These are phyloP conservation scores for Papilio elwesi DNA, from an alignment of 2,888 invertebrate genomes.

Conservation along the genomic window DNA sequence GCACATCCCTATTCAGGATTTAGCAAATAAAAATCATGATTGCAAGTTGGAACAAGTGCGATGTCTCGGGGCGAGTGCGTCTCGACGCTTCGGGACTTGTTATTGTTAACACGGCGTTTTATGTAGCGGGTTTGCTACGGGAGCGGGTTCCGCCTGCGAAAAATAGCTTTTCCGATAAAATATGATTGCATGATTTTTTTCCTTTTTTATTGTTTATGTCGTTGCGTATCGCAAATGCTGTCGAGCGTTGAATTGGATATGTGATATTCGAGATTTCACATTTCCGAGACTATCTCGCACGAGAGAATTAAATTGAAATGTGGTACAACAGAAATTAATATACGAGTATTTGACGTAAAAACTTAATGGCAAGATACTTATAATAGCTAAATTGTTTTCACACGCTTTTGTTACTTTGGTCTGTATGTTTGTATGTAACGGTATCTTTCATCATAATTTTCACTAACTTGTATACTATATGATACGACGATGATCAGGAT, in stretches of 20 bases:
- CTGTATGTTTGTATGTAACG: no score
- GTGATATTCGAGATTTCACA: conserved; percentile 16
- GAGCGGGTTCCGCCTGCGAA: conserved; percentile 58
- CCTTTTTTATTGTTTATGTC: conserved; percentile 66
- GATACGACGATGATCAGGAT: no score
- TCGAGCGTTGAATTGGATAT: conserved; percentile 13
- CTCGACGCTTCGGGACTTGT: conserved; percentile 47
- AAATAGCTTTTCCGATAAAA: conserved; percentile 75
- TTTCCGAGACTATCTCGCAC: not conserved
- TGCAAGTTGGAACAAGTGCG: conserved; percentile 37
- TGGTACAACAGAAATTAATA: not conserved
- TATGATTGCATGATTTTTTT: conserved; percentile 71
- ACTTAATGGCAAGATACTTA: not conserved
- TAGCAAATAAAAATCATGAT: conserved; percentile 40
- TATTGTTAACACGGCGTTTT: conserved; percentile 70
- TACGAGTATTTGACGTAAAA: not conserved
- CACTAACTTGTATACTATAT: no score
- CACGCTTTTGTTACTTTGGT: no score
- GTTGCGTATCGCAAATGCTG: conserved; percentile 34
- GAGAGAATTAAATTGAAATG: conserved; percentile 3
- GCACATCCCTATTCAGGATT: conserved; percentile 29
- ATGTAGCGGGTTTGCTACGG: conserved; percentile 54
- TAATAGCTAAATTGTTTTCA: not conserved
- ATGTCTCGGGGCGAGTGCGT: conserved; percentile 32
- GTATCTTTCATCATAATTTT: no score